Base-by-base conservation (phyloP, 2,888 invertebrate species). In the Ophion ventricosus region DNA sequence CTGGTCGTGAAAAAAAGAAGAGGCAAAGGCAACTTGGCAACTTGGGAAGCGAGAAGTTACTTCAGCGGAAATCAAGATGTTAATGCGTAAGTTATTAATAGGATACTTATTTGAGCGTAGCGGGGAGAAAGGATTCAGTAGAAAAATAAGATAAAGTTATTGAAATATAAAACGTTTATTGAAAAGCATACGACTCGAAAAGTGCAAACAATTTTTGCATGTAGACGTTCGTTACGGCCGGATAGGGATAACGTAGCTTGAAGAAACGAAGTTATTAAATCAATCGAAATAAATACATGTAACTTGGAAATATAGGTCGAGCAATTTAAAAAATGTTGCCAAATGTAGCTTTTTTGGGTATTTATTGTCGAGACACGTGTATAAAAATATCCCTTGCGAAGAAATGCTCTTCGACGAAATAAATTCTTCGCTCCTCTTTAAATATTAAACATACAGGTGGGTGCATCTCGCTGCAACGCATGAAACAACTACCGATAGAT, bases 21-120 rank as follows among this genome's bases (percentile, higher is more conserved):
- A 20, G 66, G 66, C 43, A n/a, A 66, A 3, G 23, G 5, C 11
- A n/a, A 64, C 35, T 25, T n/a, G n/a, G n/a, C n/a, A n/a, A n/a
- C n/a, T 23, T n/a, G 54, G 25, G 14, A 23, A 14, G 54, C 69
- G 26, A 29, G 69, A 69, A 26, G 10, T 69, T 26, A 25, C 69
- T 17, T 23, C 11, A 17, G 69, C 49, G 11, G 26, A 69, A 14
- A 17, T 69, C 3, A 49, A 69, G 25, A 49, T n/a, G 10, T 29
- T 69, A n/a, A 69, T 54, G 69, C 17, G 69, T 69, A 69, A 54
- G 69, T 69, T 69, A 14, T n/a, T 49, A 40, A 64, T 2, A 64
- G 35, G 5, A 35, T 1, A 11, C 5, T 7, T n/a, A 17, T 35
- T 17, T 1, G 29, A 35, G 40, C 20, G 40, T 25, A 17, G 61